These are phyloP conservation scores for Falco novaeseelandiae DNA, from an alignment of 2,797 vertebrate genomes.

Conservation along the genomic window DNA sequence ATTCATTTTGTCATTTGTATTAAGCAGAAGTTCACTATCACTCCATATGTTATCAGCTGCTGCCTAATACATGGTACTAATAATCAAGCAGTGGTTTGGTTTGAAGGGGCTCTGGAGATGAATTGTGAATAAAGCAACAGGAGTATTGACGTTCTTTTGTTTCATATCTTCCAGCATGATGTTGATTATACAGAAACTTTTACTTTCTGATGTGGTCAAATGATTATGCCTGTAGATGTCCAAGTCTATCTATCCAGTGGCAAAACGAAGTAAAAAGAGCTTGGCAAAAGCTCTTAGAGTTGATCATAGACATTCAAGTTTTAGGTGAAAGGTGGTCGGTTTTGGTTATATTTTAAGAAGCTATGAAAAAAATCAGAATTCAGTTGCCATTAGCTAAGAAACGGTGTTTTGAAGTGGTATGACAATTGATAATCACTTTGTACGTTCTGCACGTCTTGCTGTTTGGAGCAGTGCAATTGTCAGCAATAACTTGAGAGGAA, in stretches of 20 bases:
- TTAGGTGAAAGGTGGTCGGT: not conserved
- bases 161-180: not conserved
- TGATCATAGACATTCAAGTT: not conserved
- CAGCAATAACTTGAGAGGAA: not conserved
- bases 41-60: slow-evolving; percentile 31
- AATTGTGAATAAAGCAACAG: slow-evolving; percentile 25
- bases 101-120: slow-evolving; percentile 10
- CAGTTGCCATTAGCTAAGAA: not conserved
- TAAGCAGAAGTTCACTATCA: slow-evolving; percentile 32
- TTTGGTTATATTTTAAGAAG: not conserved
- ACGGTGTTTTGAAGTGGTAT: not conserved
- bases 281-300: not conserved
- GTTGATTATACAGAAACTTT: slow-evolving; percentile 1
- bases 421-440: not conserved
- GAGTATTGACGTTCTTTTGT: not conserved
- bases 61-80: not conserved
- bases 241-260: not conserved
- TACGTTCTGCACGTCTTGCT: not conserved
- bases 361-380: not conserved
- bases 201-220: not conserved
- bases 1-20: slow-evolving; percentile 52
- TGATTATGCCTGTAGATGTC: not conserved
- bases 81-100: not conserved
- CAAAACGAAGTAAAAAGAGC: not conserved
- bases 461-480: not conserved